Evolutionary conservation across 2,888 invertebrate genomes (phyloP), one percentile per base, ranked within the genome.

Genomic region (Willowsia nigromaculata): DNA sequence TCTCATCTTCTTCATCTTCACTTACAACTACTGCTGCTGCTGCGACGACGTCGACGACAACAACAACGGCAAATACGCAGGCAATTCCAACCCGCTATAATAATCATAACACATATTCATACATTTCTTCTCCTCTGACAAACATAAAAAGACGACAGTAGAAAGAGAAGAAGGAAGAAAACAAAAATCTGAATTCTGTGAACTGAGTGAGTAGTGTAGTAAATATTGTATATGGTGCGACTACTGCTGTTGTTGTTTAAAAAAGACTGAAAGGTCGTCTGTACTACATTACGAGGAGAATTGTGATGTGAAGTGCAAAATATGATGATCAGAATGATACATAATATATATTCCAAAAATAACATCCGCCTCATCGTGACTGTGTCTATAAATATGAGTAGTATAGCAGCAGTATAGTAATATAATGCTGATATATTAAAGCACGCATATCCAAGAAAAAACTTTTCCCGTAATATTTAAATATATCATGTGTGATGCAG

Each of bases 41-140:
- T 25, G 40, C 25, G 15, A 30, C 47, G 25, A 53, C 30, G 53
- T 18, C 27, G 27, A 71, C 27, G 6, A 80, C 56, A 22, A 30
- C 7, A 15, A 30, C 47, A 15, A 30, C 30, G 50, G 6, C 25
- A 59, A 53, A 53, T 27, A 80, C 37, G 15, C 15, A 40, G 50
- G 82, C 88, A 88, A 88, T 88, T 88, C 88, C 53, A 83, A 22
- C 71, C 53, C 47, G 78, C 78, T 62, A 68, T 78, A 88, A 88
- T 88, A 88, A 88, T 88, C 88, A 84, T 88, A 88, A 88, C 83
- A 84, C 88, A 88, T 76, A 78, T 78, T 83, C 88, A 84, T 88
- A 50, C 47, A 56, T 84, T 85, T 59, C 27, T 62, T 43, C 43
- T 40, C 22, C n/a, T 15, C 40, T 43, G 43, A 82, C 78, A 81